phyloP scores from a whole-genome alignment of 2,888 invertebrate genomes.

The Synergus gifuensis region DNA sequence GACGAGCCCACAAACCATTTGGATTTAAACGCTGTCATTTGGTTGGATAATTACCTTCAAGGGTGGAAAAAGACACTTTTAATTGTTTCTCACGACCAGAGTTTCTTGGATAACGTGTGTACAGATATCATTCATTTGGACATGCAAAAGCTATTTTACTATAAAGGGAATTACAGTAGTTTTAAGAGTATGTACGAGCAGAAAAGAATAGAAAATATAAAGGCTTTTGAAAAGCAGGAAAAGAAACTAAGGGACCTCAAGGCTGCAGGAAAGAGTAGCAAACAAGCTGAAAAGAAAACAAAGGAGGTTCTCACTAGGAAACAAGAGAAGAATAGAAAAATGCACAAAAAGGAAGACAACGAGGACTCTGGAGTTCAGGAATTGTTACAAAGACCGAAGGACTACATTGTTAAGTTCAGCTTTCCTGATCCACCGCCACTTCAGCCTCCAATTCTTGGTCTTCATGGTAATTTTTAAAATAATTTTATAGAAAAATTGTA shows the following conservation, averaged over 20 bases:
- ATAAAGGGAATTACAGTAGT: conserved; percentile 98
- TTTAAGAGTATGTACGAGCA: conserved; percentile 99
- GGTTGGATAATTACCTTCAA: conserved; percentile 99
- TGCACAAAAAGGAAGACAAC: conserved; percentile 85
- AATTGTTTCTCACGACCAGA: conserved; percentile 99
- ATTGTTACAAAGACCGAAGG: conserved; percentile 92
- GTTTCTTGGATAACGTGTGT: conserved; percentile 99
- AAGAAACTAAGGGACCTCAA: conserved; percentile 97
- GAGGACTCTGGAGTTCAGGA: conserved; percentile 88
- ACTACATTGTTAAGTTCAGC: conserved; percentile 98
- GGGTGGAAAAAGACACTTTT: conserved; percentile 99
- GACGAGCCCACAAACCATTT: conserved; percentile 99
- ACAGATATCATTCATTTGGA: conserved; percentile 99
- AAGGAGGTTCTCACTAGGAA: conserved; percentile 94
- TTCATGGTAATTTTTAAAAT: conserved; percentile 84
- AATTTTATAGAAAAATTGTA: conserved; percentile 14
- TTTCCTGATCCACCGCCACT: conserved; percentile 98
- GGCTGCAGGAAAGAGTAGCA: conserved; percentile 96
- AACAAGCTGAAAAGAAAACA: conserved; percentile 96
- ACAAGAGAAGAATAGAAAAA: conserved; percentile 94
- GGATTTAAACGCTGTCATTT: conserved; percentile 99
- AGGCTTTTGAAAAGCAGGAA: conserved; percentile 99
- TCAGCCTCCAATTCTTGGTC: conserved; percentile 97
- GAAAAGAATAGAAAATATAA: conserved; percentile 95
- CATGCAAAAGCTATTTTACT: conserved; percentile 95